These are phyloP conservation scores for Orthosia cruda DNA, from an alignment of 2,888 invertebrate species.

Conservation along the genomic window DNA sequence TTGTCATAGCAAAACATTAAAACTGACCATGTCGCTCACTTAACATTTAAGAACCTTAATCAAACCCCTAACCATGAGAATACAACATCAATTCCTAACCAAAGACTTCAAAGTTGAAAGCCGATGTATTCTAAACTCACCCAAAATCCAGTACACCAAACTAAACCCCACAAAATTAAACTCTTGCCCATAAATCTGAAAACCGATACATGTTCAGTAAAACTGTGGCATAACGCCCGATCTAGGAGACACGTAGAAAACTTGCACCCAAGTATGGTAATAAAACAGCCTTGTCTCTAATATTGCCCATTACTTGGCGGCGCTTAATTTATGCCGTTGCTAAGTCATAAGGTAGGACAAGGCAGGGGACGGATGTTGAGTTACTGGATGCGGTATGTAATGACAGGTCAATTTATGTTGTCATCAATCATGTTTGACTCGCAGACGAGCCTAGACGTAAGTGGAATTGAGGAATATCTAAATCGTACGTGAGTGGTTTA, in stretches of 20 bases:
- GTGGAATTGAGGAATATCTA: conserved; percentile 24
- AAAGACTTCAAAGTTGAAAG: not conserved
- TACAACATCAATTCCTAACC: not conserved
- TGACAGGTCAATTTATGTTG: conserved; percentile 50
- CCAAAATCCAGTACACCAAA: conserved; percentile 22
- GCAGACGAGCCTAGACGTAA: conserved; percentile 35
- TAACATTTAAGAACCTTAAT: not conserved
- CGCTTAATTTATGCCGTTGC: conserved; percentile 90
- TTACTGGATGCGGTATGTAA: conserved; percentile 70
- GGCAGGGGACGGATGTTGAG: conserved; percentile 71
- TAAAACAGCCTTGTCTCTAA: conserved; percentile 90
- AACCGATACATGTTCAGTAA: conserved; percentile 66
- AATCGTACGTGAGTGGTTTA: conserved; percentile 34
- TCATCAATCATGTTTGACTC: conserved; percentile 55
- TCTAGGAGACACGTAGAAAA: conserved; percentile 74
- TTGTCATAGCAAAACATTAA: not conserved
- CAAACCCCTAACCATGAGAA: not conserved
- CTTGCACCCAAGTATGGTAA: conserved; percentile 85
- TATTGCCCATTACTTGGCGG: conserved; percentile 89
- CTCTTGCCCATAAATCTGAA: conserved; percentile 48
- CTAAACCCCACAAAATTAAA: conserved; percentile 37
- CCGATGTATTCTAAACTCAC: conserved; percentile 12
- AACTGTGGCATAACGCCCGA: conserved; percentile 59
- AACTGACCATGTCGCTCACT: not conserved
- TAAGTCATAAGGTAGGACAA: conserved; percentile 89